Conservation (phyloP, 2,113 vertebrate genomes). For the Mus spicilegus region DNA sequence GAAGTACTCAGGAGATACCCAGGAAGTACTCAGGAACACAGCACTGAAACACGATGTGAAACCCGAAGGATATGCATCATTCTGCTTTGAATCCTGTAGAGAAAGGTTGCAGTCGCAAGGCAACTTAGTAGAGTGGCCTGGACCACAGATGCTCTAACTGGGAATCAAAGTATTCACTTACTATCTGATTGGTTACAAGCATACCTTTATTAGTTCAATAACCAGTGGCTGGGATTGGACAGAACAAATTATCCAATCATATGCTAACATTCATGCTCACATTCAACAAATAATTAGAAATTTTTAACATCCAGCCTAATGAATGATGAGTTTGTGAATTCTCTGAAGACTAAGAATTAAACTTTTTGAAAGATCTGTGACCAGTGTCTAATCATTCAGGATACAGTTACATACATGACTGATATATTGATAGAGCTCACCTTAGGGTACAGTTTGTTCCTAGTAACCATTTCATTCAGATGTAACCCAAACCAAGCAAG, state of each 20-base stretch:
- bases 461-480: not conserved
- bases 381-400: not conserved
- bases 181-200: constrained; percentile 1
- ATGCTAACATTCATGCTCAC: not conserved
- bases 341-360: constrained; percentile 20
- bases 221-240: not conserved
- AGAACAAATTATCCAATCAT: constrained; percentile 12
- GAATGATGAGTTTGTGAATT: not conserved
- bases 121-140: not conserved
- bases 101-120: not conserved
- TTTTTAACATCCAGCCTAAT: not conserved
- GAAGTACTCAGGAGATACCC: not conserved
- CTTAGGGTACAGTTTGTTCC: constrained; percentile 20
- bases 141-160: not conserved
- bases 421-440: not conserved
- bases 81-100: not conserved
- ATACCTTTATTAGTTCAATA: not conserved
- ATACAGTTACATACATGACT: not conserved
- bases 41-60: not conserved
- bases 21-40: not conserved
- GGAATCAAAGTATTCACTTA: not conserved
- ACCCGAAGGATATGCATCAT: not conserved
- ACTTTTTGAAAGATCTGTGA: not conserved
- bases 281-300: not conserved
- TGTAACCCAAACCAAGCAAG: constrained; percentile 5